Percentiles rank a stretch among this genome's conserved stretches.
Evolutionary conservation across 2,888 invertebrate genomes (phyloP).

Genomic region (Pyrrhosoma nymphula): DNA sequence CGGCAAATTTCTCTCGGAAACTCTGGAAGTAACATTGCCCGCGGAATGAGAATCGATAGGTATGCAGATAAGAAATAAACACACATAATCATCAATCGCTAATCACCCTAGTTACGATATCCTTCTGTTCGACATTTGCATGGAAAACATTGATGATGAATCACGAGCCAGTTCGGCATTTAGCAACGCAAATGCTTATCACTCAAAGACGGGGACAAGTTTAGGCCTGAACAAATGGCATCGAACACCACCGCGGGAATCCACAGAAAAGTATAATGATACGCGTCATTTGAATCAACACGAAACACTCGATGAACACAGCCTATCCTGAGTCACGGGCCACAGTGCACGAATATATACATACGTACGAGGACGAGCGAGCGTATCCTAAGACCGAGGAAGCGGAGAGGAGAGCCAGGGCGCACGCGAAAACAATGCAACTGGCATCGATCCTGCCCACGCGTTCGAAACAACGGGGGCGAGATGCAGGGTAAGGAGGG

Average conservation of each 20-base stretch:
- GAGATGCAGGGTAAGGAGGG: too few relatives aligned
- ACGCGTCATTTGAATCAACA: background rate
- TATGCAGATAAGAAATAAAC: background rate
- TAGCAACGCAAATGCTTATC: background rate
- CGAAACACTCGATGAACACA: background rate
- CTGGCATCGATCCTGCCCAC: slow-evolving; percentile 43
- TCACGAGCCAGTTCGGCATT: background rate
- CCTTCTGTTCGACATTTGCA: background rate
- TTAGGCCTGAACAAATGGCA: background rate
- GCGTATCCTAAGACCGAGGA: background rate
- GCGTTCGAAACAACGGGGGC: background rate
- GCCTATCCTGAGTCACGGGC: background rate
- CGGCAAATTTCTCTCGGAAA: background rate
- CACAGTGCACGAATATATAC: background rate
- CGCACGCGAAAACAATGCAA: slow-evolving; percentile 38
- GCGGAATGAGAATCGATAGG: background rate
- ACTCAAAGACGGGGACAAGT: background rate
- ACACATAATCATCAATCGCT: background rate
- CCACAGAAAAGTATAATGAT: background rate
- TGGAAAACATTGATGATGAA: background rate
- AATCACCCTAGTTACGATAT: background rate
- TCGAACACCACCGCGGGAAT: background rate
- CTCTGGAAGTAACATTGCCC: background rate
- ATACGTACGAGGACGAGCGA: background rate
- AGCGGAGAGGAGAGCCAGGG: background rate